These are phyloP conservation scores for Crioceris asparagi DNA, from an alignment of 2,888 invertebrate species.

Conservation along the genomic window DNA sequence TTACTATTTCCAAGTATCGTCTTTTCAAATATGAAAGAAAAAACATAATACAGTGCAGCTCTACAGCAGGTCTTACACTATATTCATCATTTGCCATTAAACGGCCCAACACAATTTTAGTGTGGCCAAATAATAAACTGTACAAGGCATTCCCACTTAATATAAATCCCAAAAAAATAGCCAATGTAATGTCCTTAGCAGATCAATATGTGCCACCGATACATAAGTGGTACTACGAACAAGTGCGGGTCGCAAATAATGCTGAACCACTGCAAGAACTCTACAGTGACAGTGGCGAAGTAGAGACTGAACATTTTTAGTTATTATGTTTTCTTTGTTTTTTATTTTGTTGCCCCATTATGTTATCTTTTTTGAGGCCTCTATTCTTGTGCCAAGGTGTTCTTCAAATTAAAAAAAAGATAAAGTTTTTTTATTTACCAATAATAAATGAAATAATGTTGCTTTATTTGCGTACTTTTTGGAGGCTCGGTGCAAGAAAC, in stretches of 20 bases:
- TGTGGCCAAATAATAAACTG: constrained; percentile 1
- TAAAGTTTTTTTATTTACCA: no score
- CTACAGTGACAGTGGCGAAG: no score
- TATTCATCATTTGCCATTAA: not conserved
- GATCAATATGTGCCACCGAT: not conserved
- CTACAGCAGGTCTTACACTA: not conserved
- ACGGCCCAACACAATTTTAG: constrained; percentile 1
- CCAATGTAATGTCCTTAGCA: constrained; percentile 1
- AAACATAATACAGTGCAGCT: constrained; percentile 6
- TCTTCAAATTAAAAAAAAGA: no score
- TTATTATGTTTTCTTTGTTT: no score
- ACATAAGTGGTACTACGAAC: constrained; percentile 4
- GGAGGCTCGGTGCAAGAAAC: no score
- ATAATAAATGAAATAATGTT: no score
- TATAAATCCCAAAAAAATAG: constrained; percentile 1
- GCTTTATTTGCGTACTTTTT: no score
- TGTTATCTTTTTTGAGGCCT: no score
- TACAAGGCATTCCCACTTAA: constrained; percentile 6
- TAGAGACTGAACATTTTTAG: no score
- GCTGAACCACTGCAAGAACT: no score
- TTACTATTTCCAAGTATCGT: constrained; percentile 3
- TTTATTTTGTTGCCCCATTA: no score
- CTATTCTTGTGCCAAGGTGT: no score
- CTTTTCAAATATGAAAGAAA: constrained; percentile 6
- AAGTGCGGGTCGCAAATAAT: not conserved